Conservation (phyloP, 2,113 vertebrate genomes). For the Phylloscopus whistleri region DNA sequence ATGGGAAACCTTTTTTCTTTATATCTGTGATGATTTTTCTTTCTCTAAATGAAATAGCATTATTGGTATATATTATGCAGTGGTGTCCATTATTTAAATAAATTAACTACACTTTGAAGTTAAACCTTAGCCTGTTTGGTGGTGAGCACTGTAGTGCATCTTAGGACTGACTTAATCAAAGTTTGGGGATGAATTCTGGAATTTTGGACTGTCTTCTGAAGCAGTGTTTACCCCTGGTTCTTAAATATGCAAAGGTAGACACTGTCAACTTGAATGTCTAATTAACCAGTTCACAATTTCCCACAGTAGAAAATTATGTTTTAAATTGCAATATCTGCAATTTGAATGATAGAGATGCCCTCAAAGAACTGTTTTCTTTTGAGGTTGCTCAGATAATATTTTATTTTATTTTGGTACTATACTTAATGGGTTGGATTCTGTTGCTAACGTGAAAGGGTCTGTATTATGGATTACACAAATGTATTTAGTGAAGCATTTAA, state of each 20-base stretch:
- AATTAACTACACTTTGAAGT: background rate
- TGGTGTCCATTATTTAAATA: background rate
- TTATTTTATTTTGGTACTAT: background rate
- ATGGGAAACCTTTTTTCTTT: background rate
- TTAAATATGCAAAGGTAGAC: background rate
- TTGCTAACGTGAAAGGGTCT: background rate
- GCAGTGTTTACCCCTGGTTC: background rate
- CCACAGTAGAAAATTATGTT: background rate
- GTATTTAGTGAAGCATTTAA: background rate
- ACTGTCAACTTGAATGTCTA: background rate
- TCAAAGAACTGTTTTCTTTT: background rate
- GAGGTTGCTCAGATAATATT: background rate
- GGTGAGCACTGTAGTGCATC: background rate
- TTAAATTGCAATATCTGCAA: background rate
- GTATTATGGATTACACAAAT: background rate
- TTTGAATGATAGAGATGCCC: background rate
- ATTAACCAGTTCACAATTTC: background rate
- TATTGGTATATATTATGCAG: background rate
- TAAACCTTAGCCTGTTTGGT: background rate
- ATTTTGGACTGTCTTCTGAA: background rate
- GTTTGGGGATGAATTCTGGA: background rate
- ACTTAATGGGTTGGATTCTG: background rate
- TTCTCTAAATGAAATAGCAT: background rate
- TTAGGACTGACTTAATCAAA: background rate
- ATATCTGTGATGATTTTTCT: rapidly evolving